Evolutionary conservation across 2,797 vertebrate species (phyloP).

Genomic region (Anisognathus igniventris): DNA sequence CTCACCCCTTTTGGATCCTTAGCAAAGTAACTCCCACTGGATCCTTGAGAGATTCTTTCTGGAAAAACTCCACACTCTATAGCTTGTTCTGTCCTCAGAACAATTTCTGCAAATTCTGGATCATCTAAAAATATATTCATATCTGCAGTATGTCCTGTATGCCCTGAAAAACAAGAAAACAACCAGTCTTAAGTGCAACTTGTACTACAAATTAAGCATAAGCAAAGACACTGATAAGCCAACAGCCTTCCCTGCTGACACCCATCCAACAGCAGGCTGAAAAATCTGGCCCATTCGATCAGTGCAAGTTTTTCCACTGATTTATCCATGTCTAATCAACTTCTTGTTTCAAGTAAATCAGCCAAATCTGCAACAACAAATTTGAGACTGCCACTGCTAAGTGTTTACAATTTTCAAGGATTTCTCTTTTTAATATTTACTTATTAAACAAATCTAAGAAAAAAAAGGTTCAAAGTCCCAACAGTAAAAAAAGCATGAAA

Average conservation of each 20-base stretch:
- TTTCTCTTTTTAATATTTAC: neutral
- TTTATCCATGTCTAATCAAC: neutral
- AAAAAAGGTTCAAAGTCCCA: neutral
- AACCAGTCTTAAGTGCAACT: neutral
- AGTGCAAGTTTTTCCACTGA: neutral
- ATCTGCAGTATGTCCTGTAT: constrained; percentile 73
- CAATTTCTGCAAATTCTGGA: constrained; percentile 88
- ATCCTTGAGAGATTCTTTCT: constrained; percentile 95
- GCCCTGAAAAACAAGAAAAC: constrained; percentile 64
- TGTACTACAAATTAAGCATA: neutral
- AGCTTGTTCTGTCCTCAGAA: constrained; percentile 88
- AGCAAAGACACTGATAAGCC: neutral
- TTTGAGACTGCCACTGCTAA: neutral
- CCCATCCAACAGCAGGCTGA: neutral
- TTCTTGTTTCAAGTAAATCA: neutral
- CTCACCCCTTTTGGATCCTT: constrained; percentile 94
- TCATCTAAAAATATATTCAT: constrained; percentile 90
- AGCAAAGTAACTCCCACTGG: constrained; percentile 97
- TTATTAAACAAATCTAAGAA: neutral
- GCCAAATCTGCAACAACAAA: neutral
- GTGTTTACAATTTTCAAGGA: neutral
- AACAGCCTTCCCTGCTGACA: neutral
- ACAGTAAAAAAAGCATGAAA: neutral
- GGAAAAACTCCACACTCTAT: constrained; percentile 89
- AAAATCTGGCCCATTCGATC: neutral